phyloP scores from a whole-genome alignment of 2,888 invertebrate species.

The Anodontia alba region DNA sequence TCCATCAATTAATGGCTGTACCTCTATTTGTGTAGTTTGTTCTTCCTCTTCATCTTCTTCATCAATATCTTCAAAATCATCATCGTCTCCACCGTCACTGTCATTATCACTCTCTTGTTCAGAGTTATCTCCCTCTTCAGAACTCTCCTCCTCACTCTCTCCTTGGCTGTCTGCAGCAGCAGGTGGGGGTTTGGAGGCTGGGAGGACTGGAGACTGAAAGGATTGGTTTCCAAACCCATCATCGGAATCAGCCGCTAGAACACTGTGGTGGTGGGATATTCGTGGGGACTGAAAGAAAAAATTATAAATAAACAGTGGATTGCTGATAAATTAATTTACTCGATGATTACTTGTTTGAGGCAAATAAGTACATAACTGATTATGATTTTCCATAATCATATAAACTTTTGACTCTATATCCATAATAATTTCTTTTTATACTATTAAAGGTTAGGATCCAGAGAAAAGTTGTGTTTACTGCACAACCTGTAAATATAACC shows the following conservation, averaged over 20 bases:
- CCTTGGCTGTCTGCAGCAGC: constrained; percentile 11
- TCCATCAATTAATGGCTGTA: background rate
- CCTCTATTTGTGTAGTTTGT: constrained; percentile 66
- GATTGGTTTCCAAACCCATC: constrained; percentile 61
- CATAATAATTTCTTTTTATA: too few relatives aligned
- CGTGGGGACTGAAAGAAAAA: background rate
- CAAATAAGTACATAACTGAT: too few relatives aligned
- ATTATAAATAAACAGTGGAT: background rate
- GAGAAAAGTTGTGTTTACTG: too few relatives aligned
- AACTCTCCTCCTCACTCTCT: constrained; percentile 5
- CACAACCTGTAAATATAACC: too few relatives aligned
- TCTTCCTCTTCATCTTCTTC: constrained; percentile 50
- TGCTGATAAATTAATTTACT: too few relatives aligned
- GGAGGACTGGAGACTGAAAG: constrained; percentile 52
- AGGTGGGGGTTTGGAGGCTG: constrained; percentile 17
- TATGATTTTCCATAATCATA: too few relatives aligned
- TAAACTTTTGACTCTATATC: too few relatives aligned
- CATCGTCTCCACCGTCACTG: constrained; percentile 41
- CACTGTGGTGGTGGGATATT: constrained; percentile 14
- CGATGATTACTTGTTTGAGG: too few relatives aligned
- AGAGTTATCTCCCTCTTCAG: constrained; percentile 25
- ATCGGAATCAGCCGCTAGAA: constrained; percentile 57
- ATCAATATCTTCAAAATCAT: constrained; percentile 40
- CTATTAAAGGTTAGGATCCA: too few relatives aligned
- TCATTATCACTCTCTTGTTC: constrained; percentile 38